Base-by-base conservation (phyloP, 1,140 invertebrate genomes). In the Glossosoma conforme region DNA sequence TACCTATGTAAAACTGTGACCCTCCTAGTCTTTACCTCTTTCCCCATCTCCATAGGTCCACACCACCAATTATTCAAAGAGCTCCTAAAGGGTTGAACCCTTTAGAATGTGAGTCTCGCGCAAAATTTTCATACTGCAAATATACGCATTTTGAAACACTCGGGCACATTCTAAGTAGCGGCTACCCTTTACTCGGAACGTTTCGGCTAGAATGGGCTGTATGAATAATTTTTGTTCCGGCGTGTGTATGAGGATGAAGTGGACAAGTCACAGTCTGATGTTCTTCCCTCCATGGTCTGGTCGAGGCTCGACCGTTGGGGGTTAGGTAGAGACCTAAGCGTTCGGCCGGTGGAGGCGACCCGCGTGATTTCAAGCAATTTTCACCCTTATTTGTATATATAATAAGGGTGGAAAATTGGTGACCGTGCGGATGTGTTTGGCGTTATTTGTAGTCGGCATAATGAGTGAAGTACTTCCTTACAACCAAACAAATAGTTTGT, bases 41-140 rank as follows among this genome's bases (percentile, higher is more conserved):
- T 19, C 30, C 44, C 14, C 52, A 22, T 45, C 22, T 22, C 14
- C n/a, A n/a, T n/a, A n/a, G 40, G 52, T 54, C 52, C 55, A 35
- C 41, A 53, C 50, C 55, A 52, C 55, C 55, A 57, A 57, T 57
- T 57, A 57, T 57, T 57, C 50, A 57, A 51, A 56, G 54, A 56
- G 49, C 48, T 49, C 30, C 48, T 28, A 57, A 57, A 52, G 55
- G 55, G 55, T 57, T 57, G 44, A 53, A 44, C 2, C 49, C 35
- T 28, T 52, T 11, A 10, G 49, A 49, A 30, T 49, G 55, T 57
- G 45, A 49, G 19, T 6, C 5, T 19, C 10, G 2, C 14, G 10
- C 28, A 24, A 11, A 38, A 38, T 11, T 22, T 13, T 13, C 9
- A 3, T 1, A 15, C 10, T 4, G 5, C 24, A 19, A 38, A 15